A percentile compares a stretch with the other conserved stretches of the same genome.
phyloP scores from a whole-genome alignment of 1,140 invertebrate species.

The Homarus americanus region DNA sequence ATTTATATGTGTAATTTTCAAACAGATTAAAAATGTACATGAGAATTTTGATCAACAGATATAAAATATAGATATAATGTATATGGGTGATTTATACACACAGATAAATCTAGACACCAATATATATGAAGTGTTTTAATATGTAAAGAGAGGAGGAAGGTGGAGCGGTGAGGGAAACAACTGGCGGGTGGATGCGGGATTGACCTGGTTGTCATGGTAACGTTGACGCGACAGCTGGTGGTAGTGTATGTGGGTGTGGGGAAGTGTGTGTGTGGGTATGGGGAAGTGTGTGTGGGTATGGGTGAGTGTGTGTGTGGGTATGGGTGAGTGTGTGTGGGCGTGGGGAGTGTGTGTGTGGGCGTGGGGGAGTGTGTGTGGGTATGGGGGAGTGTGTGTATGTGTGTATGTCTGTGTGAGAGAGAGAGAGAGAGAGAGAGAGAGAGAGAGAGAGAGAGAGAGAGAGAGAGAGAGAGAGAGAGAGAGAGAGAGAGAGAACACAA shows the following conservation, averaged over 20 bases:
- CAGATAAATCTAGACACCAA: neutral
- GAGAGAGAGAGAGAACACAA: neutral
- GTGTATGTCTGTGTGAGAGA: neutral
- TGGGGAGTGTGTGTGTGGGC: neutral
- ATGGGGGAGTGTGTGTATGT: neutral
- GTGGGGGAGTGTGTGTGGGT: neutral
- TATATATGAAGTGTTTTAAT: neutral
- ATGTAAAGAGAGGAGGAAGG: neutral
- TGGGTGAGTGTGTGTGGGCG: neutral
- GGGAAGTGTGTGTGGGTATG: neutral
- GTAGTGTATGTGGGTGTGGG: neutral
- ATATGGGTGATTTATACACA: neutral
- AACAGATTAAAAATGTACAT: too few species aligned
- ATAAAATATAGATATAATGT: too few species aligned
- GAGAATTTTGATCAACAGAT: too few species aligned
- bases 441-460: constrained; percentile 8
- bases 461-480: constrained; percentile 19
- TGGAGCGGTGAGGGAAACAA: too few species aligned
- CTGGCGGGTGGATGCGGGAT: neutral
- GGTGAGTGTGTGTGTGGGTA: neutral
- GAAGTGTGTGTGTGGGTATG: neutral
- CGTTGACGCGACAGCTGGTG: neutral
- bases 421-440: constrained; percentile 5
- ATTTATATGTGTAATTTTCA: too few species aligned
- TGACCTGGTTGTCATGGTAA: neutral